Evolutionary conservation across 2,797 vertebrate genomes (phyloP), one percentile per base, ranked within the genome.

Genomic region (Crocodylus rhombifer): DNA sequence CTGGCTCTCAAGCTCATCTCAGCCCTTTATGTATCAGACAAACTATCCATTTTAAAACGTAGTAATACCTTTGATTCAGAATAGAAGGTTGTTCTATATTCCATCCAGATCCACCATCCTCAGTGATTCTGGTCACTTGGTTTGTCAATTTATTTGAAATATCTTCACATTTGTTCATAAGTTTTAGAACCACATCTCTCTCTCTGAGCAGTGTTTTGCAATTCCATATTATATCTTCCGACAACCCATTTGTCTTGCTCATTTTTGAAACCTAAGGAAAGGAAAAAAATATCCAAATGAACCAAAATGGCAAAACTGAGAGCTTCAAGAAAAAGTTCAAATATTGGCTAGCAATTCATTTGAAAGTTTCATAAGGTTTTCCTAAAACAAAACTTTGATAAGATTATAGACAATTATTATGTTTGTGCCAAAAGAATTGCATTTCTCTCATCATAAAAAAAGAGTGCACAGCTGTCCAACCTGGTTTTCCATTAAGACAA

Each of bases 111-210:
- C 26, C 98, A 73, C 98, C 96, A 67, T 96, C 97, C 93, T 94
- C 96, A 84, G 99, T 99, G 79, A 99, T 98, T 84, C 89, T 96
- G 2, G 98, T 99, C 88, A 99, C 98, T 94, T 98, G 98, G 83
- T 98, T 98, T 75, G 98, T 98, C 98, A 99, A 98, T 92, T 98
- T 99, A 80, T 97, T 98, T 93, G 99, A 98, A 97, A 99, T 99
- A 5, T 97, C 98, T 96, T 99, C 98, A 96, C 99, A 99, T 97
- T 98, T 99, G 94, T 98, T 98, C 99, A 99, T 99, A 67, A 99
- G 99, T 23, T 98, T 98, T 90, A 98, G 95, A 87, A 99, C 98
- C 58, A 99, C 99, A 2, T 98, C 98, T 25, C 99, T 97, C 96
- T 99, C 98, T 96, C 98, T 99, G 86, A 99, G 98, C 82, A 99